A percentile compares a stretch with the other conserved stretches of the same genome.
These are phyloP conservation scores for Sebastes matsubarae DNA, from an alignment of 2,797 vertebrate genomes.

Conservation along the genomic window DNA sequence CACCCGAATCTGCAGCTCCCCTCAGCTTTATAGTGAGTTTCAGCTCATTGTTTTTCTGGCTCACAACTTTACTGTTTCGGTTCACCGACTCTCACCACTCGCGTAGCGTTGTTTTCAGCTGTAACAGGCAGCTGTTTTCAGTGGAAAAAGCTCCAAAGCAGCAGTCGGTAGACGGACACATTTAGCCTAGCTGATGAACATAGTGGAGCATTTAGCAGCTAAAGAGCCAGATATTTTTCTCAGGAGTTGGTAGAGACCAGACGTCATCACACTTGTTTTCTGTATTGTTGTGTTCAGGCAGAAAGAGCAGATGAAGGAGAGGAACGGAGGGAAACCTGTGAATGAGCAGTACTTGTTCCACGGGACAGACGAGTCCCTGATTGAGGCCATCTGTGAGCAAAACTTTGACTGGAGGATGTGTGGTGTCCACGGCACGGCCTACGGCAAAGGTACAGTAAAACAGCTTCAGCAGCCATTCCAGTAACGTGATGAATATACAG, in stretches of 20 bases:
- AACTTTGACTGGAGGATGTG: conserved; percentile 89
- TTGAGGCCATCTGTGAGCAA: conserved; percentile 84
- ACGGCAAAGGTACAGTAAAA: conserved; percentile 80
- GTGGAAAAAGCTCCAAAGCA: not conserved
- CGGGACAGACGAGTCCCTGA: conserved; percentile 74
- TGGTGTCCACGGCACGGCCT: conserved; percentile 78
- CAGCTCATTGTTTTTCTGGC: not conserved
- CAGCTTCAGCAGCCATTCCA: not conserved
- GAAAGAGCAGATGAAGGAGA: conserved; percentile 82
- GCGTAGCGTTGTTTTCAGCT: not conserved
- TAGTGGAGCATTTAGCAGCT: not conserved
- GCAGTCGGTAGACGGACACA: not conserved
- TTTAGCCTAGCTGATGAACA: not conserved
- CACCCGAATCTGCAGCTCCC: not conserved
- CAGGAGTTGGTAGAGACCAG: not conserved
- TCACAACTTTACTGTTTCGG: not conserved
- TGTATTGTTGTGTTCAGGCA: conserved; percentile 73
- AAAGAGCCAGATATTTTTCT: not conserved
- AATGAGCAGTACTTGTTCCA: conserved; percentile 83
- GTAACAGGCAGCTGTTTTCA: not conserved
- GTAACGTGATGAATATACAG: not conserved
- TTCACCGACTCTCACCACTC: not conserved
- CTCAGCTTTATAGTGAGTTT: not conserved
- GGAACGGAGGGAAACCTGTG: conserved; percentile 62
- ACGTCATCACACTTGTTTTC: not conserved